Conservation (phyloP, 2,888 invertebrate species). For the Marronus borbonicus region DNA sequence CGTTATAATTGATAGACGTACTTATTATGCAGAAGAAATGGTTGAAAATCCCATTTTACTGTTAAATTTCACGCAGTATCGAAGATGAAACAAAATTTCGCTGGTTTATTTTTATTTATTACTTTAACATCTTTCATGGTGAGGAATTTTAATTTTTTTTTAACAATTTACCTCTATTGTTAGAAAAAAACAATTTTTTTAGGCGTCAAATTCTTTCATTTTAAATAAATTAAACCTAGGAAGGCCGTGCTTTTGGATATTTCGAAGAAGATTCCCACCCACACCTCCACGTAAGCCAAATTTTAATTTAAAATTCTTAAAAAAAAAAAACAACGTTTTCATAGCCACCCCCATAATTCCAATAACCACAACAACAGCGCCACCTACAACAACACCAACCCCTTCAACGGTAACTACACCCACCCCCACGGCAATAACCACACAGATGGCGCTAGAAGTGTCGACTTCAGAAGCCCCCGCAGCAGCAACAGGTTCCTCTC, state of each 20-base stretch:
- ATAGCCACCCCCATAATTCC: conserved; percentile 25
- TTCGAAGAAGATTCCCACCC: conserved; percentile 24
- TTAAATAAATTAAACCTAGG: not conserved
- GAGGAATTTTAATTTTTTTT: not conserved
- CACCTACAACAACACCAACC: not conserved
- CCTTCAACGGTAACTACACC: not conserved
- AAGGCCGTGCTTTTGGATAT: conserved; percentile 39
- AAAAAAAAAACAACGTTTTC: not conserved
- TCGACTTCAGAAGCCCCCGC: not conserved
- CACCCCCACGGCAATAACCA: not conserved
- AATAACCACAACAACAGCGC: conserved; percentile 25
- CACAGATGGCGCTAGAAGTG: not conserved
- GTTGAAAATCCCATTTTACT: no score
- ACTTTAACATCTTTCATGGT: not conserved
- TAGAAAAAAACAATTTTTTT: not conserved
- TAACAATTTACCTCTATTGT: not conserved
- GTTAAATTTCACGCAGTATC: no score
- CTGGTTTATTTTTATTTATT: not conserved
- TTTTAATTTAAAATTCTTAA: not conserved
- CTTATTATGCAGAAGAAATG: no score
- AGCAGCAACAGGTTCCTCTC: not conserved
- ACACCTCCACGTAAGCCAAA: not conserved
- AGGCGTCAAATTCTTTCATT: not conserved
- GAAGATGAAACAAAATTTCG: not conserved
- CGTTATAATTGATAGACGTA: no score